Conservation (phyloP, 2,113 vertebrate genomes). For the Poeciliopsis prolifica region DNA sequence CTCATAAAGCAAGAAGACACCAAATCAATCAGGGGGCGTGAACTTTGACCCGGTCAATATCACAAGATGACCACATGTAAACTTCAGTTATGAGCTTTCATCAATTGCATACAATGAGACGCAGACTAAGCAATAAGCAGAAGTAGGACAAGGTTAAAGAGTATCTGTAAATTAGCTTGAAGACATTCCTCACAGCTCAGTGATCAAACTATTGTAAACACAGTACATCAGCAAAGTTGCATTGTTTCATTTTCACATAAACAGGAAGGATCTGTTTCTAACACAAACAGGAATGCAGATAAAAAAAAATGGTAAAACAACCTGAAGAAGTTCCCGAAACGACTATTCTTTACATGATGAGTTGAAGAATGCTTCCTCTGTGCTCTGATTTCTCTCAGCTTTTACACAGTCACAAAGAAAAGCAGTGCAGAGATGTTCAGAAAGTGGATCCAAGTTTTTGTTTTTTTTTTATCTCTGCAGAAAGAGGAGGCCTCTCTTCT, state of each 20-base stretch:
- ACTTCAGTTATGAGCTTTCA: neutral
- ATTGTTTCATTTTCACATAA: constrained; percentile 44
- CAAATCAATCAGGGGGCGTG: neutral
- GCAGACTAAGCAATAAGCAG: neutral
- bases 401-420: neutral
- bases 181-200: neutral
- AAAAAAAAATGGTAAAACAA: constrained; percentile 17
- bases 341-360: constrained; percentile 10
- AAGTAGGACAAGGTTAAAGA: neutral
- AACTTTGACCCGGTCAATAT: constrained; percentile 51
- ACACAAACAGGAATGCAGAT: constrained; percentile 33
- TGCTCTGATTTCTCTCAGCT: neutral
- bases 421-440: neutral
- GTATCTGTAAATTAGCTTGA: neutral
- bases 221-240: neutral
- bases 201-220: neutral
- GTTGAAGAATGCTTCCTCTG: neutral
- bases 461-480: neutral
- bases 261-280: constrained; percentile 49
- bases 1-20: neutral
- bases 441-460: constrained; percentile 15
- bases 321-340: constrained; percentile 22
- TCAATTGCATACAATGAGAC: neutral
- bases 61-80: constrained; percentile 23
- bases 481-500: constrained; percentile 16